phyloP scores from a whole-genome alignment of 2,797 vertebrate genomes.

The Darevskia nairensis region DNA sequence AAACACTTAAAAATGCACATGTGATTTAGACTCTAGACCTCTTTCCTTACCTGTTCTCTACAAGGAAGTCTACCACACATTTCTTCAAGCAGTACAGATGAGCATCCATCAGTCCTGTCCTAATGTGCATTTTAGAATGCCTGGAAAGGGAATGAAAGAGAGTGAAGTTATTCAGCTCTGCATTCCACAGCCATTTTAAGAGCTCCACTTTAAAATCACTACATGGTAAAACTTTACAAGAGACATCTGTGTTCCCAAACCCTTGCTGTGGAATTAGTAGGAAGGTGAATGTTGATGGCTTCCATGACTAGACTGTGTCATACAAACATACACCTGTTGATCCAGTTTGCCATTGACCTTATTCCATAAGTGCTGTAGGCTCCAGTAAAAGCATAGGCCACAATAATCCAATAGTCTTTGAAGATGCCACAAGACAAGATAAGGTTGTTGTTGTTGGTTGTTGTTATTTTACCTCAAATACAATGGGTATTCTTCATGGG shows the following conservation, averaged over 20 bases:
- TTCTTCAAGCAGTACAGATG: constrained; percentile 99
- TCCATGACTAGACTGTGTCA: constrained; percentile 51
- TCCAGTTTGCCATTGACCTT: constrained; percentile 60
- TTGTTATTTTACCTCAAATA: neutral
- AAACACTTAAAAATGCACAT: neutral
- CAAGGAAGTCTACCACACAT: constrained; percentile 91
- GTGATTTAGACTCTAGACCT: neutral
- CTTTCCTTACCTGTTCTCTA: constrained; percentile 80
- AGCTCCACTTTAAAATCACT: constrained; percentile 28
- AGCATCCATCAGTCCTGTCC: constrained; percentile 93
- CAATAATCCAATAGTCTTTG: neutral
- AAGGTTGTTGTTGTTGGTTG: too few species aligned
- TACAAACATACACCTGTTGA: constrained; percentile 67
- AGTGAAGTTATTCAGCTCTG: constrained; percentile 42
- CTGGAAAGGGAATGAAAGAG: constrained; percentile 75
- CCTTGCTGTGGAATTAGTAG: constrained; percentile 11
- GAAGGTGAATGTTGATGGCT: constrained; percentile 46
- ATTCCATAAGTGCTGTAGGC: neutral
- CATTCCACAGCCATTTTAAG: constrained; percentile 17
- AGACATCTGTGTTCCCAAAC: constrained; percentile 19
- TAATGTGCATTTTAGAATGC: constrained; percentile 94
- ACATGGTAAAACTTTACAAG: constrained; percentile 36
- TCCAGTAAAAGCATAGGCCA: neutral
- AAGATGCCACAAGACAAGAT: neutral
- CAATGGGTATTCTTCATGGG: neutral